Evolutionary conservation across 2,888 invertebrate genomes (phyloP), one percentile per base, ranked within the genome.

Genomic region (Cryptus viduatorius): DNA sequence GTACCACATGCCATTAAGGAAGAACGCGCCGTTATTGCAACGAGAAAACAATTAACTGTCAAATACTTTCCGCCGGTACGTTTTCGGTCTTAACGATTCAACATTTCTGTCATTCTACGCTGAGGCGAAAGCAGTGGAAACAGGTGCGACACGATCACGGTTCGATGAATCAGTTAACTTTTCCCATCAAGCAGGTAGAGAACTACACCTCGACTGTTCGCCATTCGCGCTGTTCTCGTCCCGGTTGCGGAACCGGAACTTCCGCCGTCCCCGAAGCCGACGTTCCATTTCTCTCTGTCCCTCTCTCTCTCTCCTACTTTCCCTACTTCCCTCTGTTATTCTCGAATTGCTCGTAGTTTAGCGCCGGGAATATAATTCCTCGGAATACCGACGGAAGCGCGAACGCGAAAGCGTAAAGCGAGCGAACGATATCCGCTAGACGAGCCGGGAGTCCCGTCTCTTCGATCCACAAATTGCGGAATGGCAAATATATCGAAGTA

Each of bases 81-180:
- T 37, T 16, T 16, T 53, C 64, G 4, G 42, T 73, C 68, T 71
- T 50, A 19, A 53, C 53, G 12, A 42, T 37, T 5, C 5, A 37
- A 37, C 24, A 24, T 12, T 56, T 37, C 19, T 37, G 53, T 53
- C 53, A 53, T 53, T 37, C 4, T 14, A 5, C 1, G 19, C 61
- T n/a, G 50, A 19, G 29, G 19, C 56, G 44, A 76, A 79, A 76
- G 59, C n/a, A 68, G 65, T 37, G 79, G 71, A 79, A 83, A 72
- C 59, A 44, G 48, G 69, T 64, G 69, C 50, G 50, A 67, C 46
- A 29, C 16, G 48, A 79, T 44, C 79, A 72, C 31, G 79, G 76
- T 44, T 76, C 83, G 72, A 80, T 61, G 67, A 83, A 61, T 44
- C 44, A 48, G 56, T 71, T 76, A 83, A 83, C 80, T 80, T 83